A percentile compares a stretch with the other conserved stretches of the same genome.
These are phyloP conservation scores for Antechinus stuartii DNA, from an alignment of 2,113 vertebrate species.

Conservation along the genomic window DNA sequence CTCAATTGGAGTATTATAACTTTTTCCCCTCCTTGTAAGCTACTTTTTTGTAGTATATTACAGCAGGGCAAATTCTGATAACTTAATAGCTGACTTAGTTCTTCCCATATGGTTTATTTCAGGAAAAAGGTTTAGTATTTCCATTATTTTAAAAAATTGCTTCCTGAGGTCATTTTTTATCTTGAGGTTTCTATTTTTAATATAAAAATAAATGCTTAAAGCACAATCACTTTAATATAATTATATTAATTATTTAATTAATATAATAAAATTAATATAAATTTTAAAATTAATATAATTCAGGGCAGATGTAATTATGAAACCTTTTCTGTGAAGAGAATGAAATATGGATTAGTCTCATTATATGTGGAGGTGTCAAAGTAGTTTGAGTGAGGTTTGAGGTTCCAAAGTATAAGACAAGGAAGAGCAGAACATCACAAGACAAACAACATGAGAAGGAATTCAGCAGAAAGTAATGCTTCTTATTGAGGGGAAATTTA, in stretches of 20 bases:
- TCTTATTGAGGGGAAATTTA: not conserved
- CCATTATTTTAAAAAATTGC: constrained; percentile 47
- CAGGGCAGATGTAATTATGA: not conserved
- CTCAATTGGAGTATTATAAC: constrained; percentile 63
- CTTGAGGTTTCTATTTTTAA: constrained; percentile 36
- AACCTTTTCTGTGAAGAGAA: not conserved
- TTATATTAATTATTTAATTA: too few relatives aligned
- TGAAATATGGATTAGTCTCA: not conserved
- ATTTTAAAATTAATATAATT: constrained; percentile 16
- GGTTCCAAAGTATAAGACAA: not conserved
- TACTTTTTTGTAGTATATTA: constrained; percentile 36
- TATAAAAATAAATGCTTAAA: constrained; percentile 34
- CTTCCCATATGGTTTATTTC: constrained; percentile 19
- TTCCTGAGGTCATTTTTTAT: constrained; percentile 44
- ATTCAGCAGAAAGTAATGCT: not conserved
- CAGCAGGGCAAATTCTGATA: not conserved
- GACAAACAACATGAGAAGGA: not conserved
- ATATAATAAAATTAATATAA: too few relatives aligned
- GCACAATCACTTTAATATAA: not conserved
- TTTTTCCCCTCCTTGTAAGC: constrained; percentile 55
- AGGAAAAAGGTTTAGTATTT: constrained; percentile 37
- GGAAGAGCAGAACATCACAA: not conserved
- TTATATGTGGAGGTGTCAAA: not conserved
- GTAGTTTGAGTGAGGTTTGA: not conserved
- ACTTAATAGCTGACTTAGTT: constrained; percentile 22